These are phyloP conservation scores for Neoscelio sp. DNA, from an alignment of 2,888 invertebrate species.

Conservation along the genomic window DNA sequence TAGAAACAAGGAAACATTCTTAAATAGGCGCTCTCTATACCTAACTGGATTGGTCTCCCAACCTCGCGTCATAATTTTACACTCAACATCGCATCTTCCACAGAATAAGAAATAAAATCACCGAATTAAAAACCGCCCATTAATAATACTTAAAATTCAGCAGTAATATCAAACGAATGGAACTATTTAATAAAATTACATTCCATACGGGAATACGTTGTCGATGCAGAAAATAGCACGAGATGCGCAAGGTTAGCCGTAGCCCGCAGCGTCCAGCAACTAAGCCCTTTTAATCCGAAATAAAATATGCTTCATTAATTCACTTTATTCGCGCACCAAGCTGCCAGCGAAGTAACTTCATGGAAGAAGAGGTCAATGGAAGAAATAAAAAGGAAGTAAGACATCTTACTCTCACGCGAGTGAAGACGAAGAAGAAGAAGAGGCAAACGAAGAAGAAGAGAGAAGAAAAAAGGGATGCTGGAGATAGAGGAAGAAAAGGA, in stretches of 20 bases:
- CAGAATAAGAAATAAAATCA: background rate
- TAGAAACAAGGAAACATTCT: too few species aligned
- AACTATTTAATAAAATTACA: background rate
- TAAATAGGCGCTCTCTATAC: too few species aligned
- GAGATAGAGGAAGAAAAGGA: slow-evolving; percentile 43
- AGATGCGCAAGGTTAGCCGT: slow-evolving; percentile 51
- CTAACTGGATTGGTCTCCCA: too few species aligned
- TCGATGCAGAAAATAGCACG: slow-evolving; percentile 50
- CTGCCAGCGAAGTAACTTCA: slow-evolving; percentile 65
- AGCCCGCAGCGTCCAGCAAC: slow-evolving; percentile 52
- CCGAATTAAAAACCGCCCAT: too few species aligned
- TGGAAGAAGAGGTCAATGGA: slow-evolving; percentile 74
- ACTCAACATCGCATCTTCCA: too few species aligned
- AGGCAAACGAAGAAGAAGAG: slow-evolving; percentile 24
- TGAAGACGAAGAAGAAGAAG: slow-evolving; percentile 34
- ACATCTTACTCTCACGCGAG: slow-evolving; percentile 77
- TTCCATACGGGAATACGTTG: background rate
- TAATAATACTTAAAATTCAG: background rate
- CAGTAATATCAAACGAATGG: too few species aligned
- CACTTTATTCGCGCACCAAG: slow-evolving; percentile 69
- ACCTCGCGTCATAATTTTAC: too few species aligned
- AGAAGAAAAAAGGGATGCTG: slow-evolving; percentile 29
- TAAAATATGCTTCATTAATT: slow-evolving; percentile 72
- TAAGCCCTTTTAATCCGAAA: slow-evolving; percentile 67
- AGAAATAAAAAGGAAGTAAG: slow-evolving; percentile 74